Evolutionary conservation across 1,140 invertebrate genomes (phyloP), one percentile per base, ranked within the genome.

Genomic region (Diorhabda elongata): DNA sequence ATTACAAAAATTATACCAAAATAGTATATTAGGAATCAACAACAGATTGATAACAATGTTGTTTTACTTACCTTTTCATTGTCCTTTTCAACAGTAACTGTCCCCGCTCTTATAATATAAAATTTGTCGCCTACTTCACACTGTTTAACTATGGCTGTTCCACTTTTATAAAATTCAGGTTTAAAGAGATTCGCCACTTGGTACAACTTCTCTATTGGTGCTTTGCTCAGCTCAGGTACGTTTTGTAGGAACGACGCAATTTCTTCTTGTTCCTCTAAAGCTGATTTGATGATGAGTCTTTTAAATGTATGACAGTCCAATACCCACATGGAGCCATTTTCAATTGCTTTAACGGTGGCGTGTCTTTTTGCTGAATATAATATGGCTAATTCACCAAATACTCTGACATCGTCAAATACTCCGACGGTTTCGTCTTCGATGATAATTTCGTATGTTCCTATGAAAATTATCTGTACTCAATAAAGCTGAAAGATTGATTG

Each of bases 301-400:
- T 95, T 90, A 81, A 96, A 98, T 3, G 92, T 91, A 67, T 88
- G 85, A 73, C 95, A 84, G 78, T 95, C 92, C 71, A 97, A 84
- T 3, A 90, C 91, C 94, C 95, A 97, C 73, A 97, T 87, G 77
- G 90, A 90, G 52, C 92, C 91, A 75, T 89, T 84, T n/a, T 87
- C 91, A 68, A 92, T 85, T 61, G 92, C 93, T 85, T 87, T 86
- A 66, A 96, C 91, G 4, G 93, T 91, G 42, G 94, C 93, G 59
- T 93, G 91, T 76, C 95, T 83, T 73, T 93, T 95, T 44, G 94
- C 95, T 83, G 96, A 97, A 81, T 97, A 98, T 4, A 98, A 83
- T 75, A 97, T 91, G 3, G 96, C 95, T 44, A 98, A 83, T 84
- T 98, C 96, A 42, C 96, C 96, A 81, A 98, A 98, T 2, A 93